These are phyloP conservation scores for Brachystomella parvula DNA, from an alignment of 1,140 invertebrate genomes.

Conservation along the genomic window DNA sequence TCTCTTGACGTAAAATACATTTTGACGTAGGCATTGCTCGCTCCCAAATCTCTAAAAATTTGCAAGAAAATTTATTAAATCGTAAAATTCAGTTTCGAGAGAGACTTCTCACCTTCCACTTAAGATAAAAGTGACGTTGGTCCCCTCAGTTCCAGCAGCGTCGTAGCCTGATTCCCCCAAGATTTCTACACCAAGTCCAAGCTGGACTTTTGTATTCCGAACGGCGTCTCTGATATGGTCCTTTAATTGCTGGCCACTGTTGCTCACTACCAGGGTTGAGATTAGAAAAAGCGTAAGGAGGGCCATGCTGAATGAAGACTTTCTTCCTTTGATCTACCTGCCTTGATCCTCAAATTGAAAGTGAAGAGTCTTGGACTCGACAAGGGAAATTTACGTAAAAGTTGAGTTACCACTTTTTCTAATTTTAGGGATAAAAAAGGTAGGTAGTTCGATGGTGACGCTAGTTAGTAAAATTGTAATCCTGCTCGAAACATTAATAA, in stretches of 20 bases:
- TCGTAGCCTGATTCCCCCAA: not conserved
- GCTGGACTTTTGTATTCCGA: slow-evolving; percentile 4
- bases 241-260: slow-evolving; percentile 6
- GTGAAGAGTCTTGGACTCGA: no score
- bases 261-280: not conserved
- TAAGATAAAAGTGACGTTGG: slow-evolving; percentile 6
- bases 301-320: no score
- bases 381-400: no score
- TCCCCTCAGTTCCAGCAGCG: not conserved
- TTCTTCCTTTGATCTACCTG: no score
- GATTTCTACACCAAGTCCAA: not conserved
- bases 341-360: no score
- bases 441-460: no score
- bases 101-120: not conserved
- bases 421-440: no score
- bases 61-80: not conserved
- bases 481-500: no score
- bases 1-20: not conserved
- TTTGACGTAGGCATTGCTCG: slow-evolving; percentile 16
- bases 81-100: not conserved
- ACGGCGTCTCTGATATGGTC: not conserved
- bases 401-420: no score
- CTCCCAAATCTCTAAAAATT: slow-evolving; percentile 10
- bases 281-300: not conserved
- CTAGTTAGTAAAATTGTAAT: no score